Percentiles rank a stretch among this genome's conserved stretches.
Evolutionary conservation across 2,797 vertebrate genomes (phyloP).

Genomic region (Xenentodon cancila): DNA sequence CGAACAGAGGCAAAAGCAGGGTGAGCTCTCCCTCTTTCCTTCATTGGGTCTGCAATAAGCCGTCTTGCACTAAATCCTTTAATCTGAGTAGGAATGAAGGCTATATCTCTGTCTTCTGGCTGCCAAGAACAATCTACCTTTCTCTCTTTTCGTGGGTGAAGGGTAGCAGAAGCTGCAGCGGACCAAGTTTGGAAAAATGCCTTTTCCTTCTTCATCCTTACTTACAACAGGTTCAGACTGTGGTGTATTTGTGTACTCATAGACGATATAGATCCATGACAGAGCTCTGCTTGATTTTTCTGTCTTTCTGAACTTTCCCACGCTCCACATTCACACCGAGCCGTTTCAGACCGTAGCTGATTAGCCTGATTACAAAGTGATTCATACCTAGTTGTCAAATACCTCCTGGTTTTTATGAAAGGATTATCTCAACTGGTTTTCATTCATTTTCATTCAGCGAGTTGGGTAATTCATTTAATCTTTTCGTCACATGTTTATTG

Average conservation of each 20-base stretch:
- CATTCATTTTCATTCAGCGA: slow-evolving; percentile 52
- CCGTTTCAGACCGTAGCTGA: slow-evolving; percentile 26
- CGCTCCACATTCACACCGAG: slow-evolving; percentile 1
- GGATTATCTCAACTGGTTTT: slow-evolving; percentile 49
- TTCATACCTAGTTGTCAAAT: slow-evolving; percentile 49
- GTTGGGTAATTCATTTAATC: slow-evolving; percentile 37
- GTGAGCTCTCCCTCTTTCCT: slow-evolving; percentile 31
- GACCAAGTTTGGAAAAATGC: no score
- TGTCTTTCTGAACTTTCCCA: slow-evolving; percentile 13
- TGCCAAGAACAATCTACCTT: slow-evolving; percentile 55
- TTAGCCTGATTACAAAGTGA: slow-evolving; percentile 50
- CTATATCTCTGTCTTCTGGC: slow-evolving; percentile 64
- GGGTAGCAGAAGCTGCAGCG: no score
- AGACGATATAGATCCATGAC: background rate
- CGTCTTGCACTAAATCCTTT: slow-evolving; percentile 72
- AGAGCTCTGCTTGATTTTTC: background rate
- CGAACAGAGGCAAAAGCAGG: slow-evolving; percentile 49
- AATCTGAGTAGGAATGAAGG: slow-evolving; percentile 71
- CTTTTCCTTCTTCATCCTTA: no score
- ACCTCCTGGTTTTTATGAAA: slow-evolving; percentile 40
- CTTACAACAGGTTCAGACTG: background rate
- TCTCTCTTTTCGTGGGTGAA: slow-evolving; percentile 16
- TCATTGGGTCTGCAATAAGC: slow-evolving; percentile 58
- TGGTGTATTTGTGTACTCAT: background rate
- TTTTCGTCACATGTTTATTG: slow-evolving; percentile 35